Evolutionary conservation across 2,113 vertebrate species (phyloP).

Genomic region (Tupaia chinensis): DNA sequence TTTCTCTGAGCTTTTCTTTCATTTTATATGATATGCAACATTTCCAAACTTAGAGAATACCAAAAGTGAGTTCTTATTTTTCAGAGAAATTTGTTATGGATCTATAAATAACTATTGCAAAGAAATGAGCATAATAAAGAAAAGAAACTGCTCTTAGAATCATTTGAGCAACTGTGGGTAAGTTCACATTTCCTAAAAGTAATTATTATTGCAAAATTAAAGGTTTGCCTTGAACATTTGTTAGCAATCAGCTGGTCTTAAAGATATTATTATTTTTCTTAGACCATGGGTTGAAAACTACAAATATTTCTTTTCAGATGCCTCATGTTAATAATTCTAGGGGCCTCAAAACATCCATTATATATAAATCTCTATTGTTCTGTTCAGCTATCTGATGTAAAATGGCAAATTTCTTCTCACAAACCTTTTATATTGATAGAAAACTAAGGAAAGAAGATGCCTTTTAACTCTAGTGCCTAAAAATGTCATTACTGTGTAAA

Average conservation of each 20-base stretch:
- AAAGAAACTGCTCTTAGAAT: conserved; percentile 64
- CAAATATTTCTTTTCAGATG: conserved; percentile 65
- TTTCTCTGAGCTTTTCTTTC: conserved; percentile 79
- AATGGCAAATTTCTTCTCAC: conserved; percentile 44
- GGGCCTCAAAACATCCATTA: conserved; percentile 30
- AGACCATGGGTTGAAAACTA: conserved; percentile 62
- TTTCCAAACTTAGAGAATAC: conserved; percentile 80
- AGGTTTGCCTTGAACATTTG: conserved; percentile 78
- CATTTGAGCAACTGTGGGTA: conserved; percentile 75
- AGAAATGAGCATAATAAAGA: conserved; percentile 52
- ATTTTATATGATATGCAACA: conserved; percentile 69
- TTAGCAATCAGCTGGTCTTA: conserved; percentile 77
- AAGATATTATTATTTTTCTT: conserved; percentile 75
- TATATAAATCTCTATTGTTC: conserved; percentile 55
- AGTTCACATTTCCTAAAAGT: conserved; percentile 78
- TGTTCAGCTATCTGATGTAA: conserved; percentile 53
- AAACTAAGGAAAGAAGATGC: conserved; percentile 46
- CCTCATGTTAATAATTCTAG: conserved; percentile 22
- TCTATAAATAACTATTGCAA: conserved; percentile 82
- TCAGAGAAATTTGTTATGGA: conserved; percentile 75
- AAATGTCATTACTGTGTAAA: not conserved
- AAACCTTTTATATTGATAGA: conserved; percentile 62
- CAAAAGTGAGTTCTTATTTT: conserved; percentile 77
- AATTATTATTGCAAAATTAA: conserved; percentile 84
- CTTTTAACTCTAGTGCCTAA: conserved; percentile 27